Conservation (phyloP, 2,113 vertebrate genomes). For the Poeciliopsis occidentalis region DNA sequence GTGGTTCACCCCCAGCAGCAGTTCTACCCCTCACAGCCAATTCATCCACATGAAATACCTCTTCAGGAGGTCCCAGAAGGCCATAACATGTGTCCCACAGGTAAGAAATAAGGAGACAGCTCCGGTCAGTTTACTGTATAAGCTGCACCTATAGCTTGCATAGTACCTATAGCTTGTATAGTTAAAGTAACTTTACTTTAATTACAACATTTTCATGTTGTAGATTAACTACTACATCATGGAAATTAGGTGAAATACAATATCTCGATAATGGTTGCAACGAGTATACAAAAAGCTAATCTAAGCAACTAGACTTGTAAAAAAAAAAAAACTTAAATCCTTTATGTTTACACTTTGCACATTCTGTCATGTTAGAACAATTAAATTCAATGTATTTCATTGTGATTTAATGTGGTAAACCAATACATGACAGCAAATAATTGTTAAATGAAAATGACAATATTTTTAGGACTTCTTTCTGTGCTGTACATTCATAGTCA, state of each 20-base stretch:
- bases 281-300: too few relatives aligned
- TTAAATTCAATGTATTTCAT: neutral
- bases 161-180: too few relatives aligned
- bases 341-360: too few relatives aligned
- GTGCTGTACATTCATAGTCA: too few relatives aligned
- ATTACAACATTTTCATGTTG: too few relatives aligned
- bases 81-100: slow-evolving; percentile 83
- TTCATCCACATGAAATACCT: slow-evolving; percentile 84
- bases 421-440: neutral
- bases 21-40: slow-evolving; percentile 80
- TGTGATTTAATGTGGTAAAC: neutral
- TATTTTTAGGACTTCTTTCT: neutral
- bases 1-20: slow-evolving; percentile 80
- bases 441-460: neutral
- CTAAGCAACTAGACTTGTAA: too few relatives aligned
- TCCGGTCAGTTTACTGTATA: neutral
- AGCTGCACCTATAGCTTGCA: too few relatives aligned
- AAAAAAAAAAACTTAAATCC: too few relatives aligned
- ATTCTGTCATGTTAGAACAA: neutral
- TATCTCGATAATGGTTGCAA: too few relatives aligned
- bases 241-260: too few relatives aligned
- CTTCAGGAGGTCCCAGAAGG: slow-evolving; percentile 94
- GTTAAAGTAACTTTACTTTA: too few relatives aligned
- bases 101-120: slow-evolving; percentile 75
- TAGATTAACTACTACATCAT: too few relatives aligned